Evolutionary conservation across 2,113 vertebrate genomes (phyloP), one percentile per base, ranked within the genome.

Genomic region (Salvelinus sp.): DNA sequence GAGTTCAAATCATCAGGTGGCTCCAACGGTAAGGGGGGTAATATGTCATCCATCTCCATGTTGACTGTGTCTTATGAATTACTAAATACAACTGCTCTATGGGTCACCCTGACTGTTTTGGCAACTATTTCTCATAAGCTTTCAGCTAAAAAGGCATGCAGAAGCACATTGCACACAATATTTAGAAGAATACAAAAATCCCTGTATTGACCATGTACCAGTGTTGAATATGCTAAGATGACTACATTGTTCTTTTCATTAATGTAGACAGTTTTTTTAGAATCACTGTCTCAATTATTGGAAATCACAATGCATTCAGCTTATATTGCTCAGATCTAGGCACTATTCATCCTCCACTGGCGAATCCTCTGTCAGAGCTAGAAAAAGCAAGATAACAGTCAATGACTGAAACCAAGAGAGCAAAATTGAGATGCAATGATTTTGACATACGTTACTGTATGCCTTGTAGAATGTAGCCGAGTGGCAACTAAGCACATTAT

Each of bases 251-350:
- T 99, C 97, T 99, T 99, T 99, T 98, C 98, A 99, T 99, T 98
- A 99, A 99, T 98, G 97, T 96, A 98, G 98, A 99, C 98, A 99
- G 98, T 96, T 96, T 97, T 92, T 92, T 97, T 94, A 96, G 93
- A 96, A 98, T 96, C 95, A 99, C 98, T 99, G 98, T 98, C 98
- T 98, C 98, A 98, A 99, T 99, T 98, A 99, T 96, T 99, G 98
- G 97, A 99, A 99, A 99, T 99, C 98, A 99, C 98, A 99, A 99
- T 98, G 98, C 96, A 98, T 96, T 98, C 98, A 98, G 96, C 97
- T 98, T 98, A 98, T 96, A 92, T 91, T 75, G 91, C 91, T 80
- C 92, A 91, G 38, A 20, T 92, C 91, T 93, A 94, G 92, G 85
- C 84, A 85, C 90, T 93, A 88, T 90, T 92, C 95, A 94, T 97